Evolutionary conservation across 2,888 invertebrate species (phyloP).

Genomic region (Oscheius onirici): DNA sequence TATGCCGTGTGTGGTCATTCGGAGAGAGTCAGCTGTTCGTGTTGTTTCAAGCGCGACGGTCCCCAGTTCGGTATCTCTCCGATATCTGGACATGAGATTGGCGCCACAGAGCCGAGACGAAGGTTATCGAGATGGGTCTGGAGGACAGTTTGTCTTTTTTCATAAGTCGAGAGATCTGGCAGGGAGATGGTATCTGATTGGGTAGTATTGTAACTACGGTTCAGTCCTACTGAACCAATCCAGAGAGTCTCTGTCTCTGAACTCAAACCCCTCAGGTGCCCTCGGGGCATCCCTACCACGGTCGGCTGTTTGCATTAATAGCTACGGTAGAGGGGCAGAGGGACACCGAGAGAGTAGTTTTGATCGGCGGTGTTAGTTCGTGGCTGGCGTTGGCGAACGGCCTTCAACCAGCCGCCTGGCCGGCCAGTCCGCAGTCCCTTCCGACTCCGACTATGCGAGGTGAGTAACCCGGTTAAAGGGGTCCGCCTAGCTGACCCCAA

Average conservation of each 20-base stretch:
- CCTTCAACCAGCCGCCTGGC: conserved; percentile 30
- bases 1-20: neutral
- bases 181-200: no score
- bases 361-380: conserved; percentile 33
- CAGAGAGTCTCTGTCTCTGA: no score
- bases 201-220: no score
- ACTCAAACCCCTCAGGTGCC: no score
- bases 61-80: no score
- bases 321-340: neutral
- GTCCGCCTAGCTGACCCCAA: conserved; percentile 32
- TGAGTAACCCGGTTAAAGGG: conserved; percentile 35
- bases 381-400: conserved; percentile 27
- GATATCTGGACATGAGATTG: no score
- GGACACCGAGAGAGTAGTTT: conserved; percentile 23
- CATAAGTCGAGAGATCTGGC: no score
- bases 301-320: conserved; percentile 18
- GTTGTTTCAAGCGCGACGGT: neutral
- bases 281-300: no score
- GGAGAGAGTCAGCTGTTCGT: neutral
- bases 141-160: no score
- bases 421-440: conserved; percentile 23
- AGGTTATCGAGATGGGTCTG: no score
- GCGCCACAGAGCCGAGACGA: no score
- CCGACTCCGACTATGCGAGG: conserved; percentile 36
- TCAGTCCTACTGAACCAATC: no score